These are phyloP conservation scores for Unio pictorum DNA, from an alignment of 2,888 invertebrate genomes.

Conservation along the genomic window DNA sequence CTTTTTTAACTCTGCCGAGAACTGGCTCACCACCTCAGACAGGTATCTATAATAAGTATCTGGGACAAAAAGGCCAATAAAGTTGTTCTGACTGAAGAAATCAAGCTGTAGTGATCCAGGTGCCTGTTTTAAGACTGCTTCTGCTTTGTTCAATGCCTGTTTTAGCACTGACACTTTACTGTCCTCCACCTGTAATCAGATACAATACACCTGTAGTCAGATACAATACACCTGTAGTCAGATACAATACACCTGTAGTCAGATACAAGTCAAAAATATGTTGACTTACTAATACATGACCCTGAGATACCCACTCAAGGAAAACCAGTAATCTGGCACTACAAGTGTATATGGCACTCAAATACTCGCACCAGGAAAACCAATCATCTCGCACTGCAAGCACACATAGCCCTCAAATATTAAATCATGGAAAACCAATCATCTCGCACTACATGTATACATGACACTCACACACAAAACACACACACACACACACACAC, in stretches of 20 bases:
- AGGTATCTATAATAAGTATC: conserved; percentile 87
- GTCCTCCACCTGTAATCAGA: conserved; percentile 61
- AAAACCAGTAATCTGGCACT: too few species aligned
- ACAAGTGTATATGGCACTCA: too few species aligned
- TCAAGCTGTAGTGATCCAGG: conserved; percentile 76
- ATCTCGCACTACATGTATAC: too few species aligned
- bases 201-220: not conserved
- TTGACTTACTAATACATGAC: too few species aligned
- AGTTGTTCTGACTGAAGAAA: conserved; percentile 88
- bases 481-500: too few species aligned
- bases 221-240: conserved; percentile 45
- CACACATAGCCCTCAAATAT: too few species aligned
- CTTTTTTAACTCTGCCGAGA: conserved; percentile 80
- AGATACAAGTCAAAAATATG: not conserved
- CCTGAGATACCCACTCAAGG: too few species aligned
- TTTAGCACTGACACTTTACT: conserved; percentile 59
- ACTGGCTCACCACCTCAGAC: conserved; percentile 84
- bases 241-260: conserved; percentile 20
- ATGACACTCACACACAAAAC: too few species aligned
- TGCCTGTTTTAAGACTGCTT: conserved; percentile 73
- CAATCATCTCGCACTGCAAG: too few species aligned
- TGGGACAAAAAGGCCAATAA: conserved; percentile 91
- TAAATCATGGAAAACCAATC: too few species aligned
- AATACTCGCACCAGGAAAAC: too few species aligned
- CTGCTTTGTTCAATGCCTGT: conserved; percentile 74